A percentile compares a stretch with the other conserved stretches of the same genome.
Evolutionary conservation across 2,888 invertebrate genomes (phyloP).

Genomic region (Scaptomyza tumidula): DNA sequence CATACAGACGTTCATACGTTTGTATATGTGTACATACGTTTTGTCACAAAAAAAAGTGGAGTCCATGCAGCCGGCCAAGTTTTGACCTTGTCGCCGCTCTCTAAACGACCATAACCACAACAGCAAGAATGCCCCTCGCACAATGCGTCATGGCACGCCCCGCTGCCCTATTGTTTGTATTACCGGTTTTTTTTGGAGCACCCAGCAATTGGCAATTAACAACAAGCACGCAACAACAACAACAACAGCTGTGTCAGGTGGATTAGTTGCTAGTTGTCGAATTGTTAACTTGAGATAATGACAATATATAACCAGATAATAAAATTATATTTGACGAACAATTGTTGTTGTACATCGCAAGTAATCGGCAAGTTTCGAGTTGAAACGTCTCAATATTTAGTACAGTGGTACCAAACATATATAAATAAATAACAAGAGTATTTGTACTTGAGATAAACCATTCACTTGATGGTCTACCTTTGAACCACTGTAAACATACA

Average conservation of each 20-base stretch:
- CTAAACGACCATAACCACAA: conserved; percentile 23
- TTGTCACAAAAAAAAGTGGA: conserved; percentile 45
- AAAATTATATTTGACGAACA: background rate
- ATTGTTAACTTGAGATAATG: conserved; percentile 1
- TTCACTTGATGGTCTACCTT: no score
- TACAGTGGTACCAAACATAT: background rate
- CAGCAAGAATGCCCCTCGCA: conserved; percentile 7
- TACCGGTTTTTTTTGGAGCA: conserved; percentile 40
- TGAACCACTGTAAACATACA: conserved; percentile 1
- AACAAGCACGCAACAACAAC: conserved; percentile 3
- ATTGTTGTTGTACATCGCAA: background rate
- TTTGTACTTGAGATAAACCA: no score
- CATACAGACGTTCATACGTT: conserved; percentile 1
- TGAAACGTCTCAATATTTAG: background rate
- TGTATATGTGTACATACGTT: background rate
- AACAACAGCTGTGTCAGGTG: conserved; percentile 30
- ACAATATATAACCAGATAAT: background rate
- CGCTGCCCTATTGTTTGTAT: conserved; percentile 3
- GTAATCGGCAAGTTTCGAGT: background rate
- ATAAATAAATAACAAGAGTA: no score
- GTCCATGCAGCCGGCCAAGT: conserved; percentile 37
- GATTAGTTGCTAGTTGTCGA: background rate
- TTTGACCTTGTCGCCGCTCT: conserved; percentile 66
- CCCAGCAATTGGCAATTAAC: conserved; percentile 23
- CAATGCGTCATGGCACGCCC: conserved; percentile 10